These are phyloP conservation scores for Mico argentatus DNA, from an alignment of 2,797 vertebrate genomes.

Conservation along the genomic window DNA sequence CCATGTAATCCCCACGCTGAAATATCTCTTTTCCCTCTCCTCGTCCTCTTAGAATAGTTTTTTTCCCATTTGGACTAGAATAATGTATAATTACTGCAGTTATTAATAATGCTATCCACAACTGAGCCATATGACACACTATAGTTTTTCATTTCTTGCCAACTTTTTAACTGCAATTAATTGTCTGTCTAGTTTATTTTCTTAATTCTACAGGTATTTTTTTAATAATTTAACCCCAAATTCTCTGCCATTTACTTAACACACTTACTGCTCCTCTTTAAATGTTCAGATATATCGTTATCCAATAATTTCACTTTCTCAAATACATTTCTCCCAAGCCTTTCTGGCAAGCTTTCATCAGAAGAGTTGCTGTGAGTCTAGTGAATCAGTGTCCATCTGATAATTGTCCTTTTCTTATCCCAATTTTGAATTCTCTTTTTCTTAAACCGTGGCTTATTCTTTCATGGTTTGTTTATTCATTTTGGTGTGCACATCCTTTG, in stretches of 20 bases:
- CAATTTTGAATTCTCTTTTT: background rate
- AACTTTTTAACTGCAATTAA: background rate
- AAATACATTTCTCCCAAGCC: background rate
- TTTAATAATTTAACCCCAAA: background rate
- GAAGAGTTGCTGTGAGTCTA: background rate
- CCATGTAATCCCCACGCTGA: too few species aligned
- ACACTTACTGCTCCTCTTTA: background rate
- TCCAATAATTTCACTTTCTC: background rate
- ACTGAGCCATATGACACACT: background rate
- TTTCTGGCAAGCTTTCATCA: background rate
- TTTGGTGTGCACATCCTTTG: background rate
- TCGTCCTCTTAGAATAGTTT: background rate
- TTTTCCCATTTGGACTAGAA: background rate
- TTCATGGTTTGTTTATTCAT: background rate
- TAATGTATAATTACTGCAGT: background rate
- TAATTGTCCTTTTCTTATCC: background rate
- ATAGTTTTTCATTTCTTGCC: background rate
- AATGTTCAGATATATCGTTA: background rate
- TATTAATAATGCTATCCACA: background rate
- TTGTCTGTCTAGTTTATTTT: background rate
- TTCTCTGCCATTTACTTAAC: background rate
- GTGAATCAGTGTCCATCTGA: background rate
- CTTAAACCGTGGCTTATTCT: background rate
- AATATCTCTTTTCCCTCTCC: background rate
- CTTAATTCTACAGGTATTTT: background rate